Evolutionary conservation across 2,888 invertebrate genomes (phyloP), one percentile per base, ranked within the genome.

Genomic region (Orchesella flavescens): DNA sequence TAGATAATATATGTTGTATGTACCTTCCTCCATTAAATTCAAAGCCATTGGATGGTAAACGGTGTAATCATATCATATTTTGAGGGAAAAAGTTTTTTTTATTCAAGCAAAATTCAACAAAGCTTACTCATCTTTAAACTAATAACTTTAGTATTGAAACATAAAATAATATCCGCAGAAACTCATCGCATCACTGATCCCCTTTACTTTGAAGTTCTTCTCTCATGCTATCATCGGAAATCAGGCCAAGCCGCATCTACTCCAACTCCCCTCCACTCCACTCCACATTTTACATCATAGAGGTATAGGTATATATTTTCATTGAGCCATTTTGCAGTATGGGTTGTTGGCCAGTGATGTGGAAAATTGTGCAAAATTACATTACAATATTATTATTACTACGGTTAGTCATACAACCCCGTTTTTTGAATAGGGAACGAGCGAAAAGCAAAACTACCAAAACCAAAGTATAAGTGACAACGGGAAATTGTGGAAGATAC

Each of bases 281-380:
- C 53, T 3, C 7, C 61, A 5, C 24, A 66, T 80, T 80, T 73
- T 73, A 79, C 63, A 79, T 71, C 71, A 69, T 78, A 72, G 77
- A 24, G 24, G 46, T 59, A 23, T 59, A 59, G 59, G n/a, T n/a
- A n/a, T n/a, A 49, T 12, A 49, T 49, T 49, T 53, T n/a, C 53
- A 15, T 53, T 9, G n/a, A 53, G n/a, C 17, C 53, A 15, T n/a
- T 53, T 53, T 17, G 17, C 53, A 53, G 13, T 63, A 74, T 66
- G n/a, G 65, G 63, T 57, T 80, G 80, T n/a, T n/a, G n/a, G n/a
- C n/a, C 80, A 73, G 49, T 74, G 80, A 80, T 74, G 80, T 66
- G 63, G 73, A 80, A 80, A 80, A 80, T 80, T 80, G 73, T 65
- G 73, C 80, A 57, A 80, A 80, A 80, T 80, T 74, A 73, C 74